Base-by-base conservation (phyloP, 64 coral and sea anemone species). In the Platygyra sinensis region DNA sequence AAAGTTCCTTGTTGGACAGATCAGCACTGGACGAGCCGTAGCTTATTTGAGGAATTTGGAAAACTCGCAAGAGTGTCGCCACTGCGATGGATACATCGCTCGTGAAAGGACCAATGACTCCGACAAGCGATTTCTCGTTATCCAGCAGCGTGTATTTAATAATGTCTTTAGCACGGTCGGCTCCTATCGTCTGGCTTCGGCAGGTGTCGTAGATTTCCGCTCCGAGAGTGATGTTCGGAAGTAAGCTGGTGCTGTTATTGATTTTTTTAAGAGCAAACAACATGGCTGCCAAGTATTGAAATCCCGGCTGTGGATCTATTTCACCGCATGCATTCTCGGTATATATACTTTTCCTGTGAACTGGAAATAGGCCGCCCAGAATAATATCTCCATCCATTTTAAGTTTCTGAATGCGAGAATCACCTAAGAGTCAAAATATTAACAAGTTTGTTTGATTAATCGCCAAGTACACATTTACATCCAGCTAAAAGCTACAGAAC, bases 31-130 rank as follows among this genome's bases (percentile, higher is more conserved):
- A 91, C 18, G 97, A 93, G 0, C 90, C 97, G 36, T 95, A 99
- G 74, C 97, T 99, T 42, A 99, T 80, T 80, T 99, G 97, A 18
- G 94, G 97, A 52, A 99, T 90, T 50, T 92, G 91, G 54, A 99
- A 99, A 39, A 96, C 94, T 17, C 97, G 91, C 30, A 99, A 85
- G 29, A 99, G 88, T 52, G 84, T 88, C 46, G 94, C 97, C 1
- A 94, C 90, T 25, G 91, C 94, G 65, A 96, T 93, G 55, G 94
- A 91, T 0, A 99, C 94, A 33, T 88, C 97, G 52, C 97, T 99
- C 0, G 89, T 74, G 42, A 93, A 87, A 2, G 97, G 94, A 24
- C 97, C 97, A 60, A 96, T 80, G 25, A 99, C 97, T 16, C 84
- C 88, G 16, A 91, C 78, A 10, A 99, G 50, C n/a, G 91, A 91